phyloP scores from a whole-genome alignment of 2,888 invertebrate genomes.

The Heliothis peltigera region DNA sequence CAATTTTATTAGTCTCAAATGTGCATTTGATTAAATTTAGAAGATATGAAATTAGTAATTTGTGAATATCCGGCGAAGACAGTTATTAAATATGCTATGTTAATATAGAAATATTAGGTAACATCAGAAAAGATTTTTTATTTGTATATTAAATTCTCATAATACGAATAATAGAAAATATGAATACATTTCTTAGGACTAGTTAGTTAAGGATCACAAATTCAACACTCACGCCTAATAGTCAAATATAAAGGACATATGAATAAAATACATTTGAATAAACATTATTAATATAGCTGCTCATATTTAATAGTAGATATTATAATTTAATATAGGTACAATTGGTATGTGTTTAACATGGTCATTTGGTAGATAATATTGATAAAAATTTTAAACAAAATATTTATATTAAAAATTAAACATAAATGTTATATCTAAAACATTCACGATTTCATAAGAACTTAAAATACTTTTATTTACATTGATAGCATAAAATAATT shows the following conservation, averaged over 20 bases:
- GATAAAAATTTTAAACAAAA: slow-evolving; percentile 46
- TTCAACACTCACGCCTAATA: slow-evolving; percentile 77
- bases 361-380: slow-evolving; percentile 57
- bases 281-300: slow-evolving; percentile 56
- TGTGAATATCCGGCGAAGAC: slow-evolving; percentile 79
- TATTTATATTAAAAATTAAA: slow-evolving; percentile 46
- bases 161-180: slow-evolving; percentile 87
- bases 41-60: slow-evolving; percentile 76
- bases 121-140: slow-evolving; percentile 76
- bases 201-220: slow-evolving; percentile 86
- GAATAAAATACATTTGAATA: slow-evolving; percentile 61
- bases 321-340: slow-evolving; percentile 41
- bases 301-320: slow-evolving; percentile 49
- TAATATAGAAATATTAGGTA: slow-evolving; percentile 78
- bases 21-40: slow-evolving; percentile 77
- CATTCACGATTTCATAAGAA: slow-evolving; percentile 49
- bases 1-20: slow-evolving; percentile 67
- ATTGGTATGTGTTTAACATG: slow-evolving; percentile 50
- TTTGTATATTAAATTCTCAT: slow-evolving; percentile 81
- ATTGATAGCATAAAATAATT: slow-evolving; percentile 68
- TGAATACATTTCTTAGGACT: slow-evolving; percentile 86
- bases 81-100: slow-evolving; percentile 69
- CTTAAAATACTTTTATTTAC: slow-evolving; percentile 71
- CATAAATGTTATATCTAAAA: slow-evolving; percentile 44
- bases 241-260: slow-evolving; percentile 57